Evolutionary conservation across 2,888 invertebrate genomes (phyloP), one percentile per base, ranked within the genome.

Genomic region (Drosophila mimica): DNA sequence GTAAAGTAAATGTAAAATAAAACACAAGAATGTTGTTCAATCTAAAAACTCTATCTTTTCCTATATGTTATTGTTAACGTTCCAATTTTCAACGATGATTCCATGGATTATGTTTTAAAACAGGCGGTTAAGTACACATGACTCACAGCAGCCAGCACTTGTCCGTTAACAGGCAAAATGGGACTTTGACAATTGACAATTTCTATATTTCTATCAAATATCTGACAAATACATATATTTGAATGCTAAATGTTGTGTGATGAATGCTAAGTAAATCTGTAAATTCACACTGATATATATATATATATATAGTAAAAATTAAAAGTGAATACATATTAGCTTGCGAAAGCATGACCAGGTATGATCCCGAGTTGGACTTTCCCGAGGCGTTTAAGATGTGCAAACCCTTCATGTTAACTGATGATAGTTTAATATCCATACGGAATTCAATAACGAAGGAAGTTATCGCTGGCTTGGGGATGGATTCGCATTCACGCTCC

Each of bases 381-480:
- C 87, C 86, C 17, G 89, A 87, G 8, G 85, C 80, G 0, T 71
- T 63, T 34, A 82, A 80, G 11, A 30, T 88, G 0, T 76, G 81
- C 31, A 78, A 83, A 6, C 48, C 96, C 78, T 94, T 98, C 82
- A 94, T 96, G 75, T 94, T 98, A 70, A 94, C 95, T 70, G 95
- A 97, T 89, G 96, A 96, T 67, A 95, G 96, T 88, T 94, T 97
- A 62, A 94, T 94, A 79, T 95, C 96, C 92, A 95, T 98, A 61
- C 96, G 96, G 95, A 94, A 94, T 68, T 94, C 95, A 79, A 95
- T 98, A 81, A 93, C 95, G 68, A 94, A 95, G 17, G 97, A 97
- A 91, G 94, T 98, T 70, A 93, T 96, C 34, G 95, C 95, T 84
- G 99, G 99, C 3, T 94, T 99, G 51, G 94, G 94, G 34, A 96